Evolutionary conservation across 2,797 vertebrate genomes (phyloP), one percentile per base, ranked within the genome.

Genomic region (Artibeus lituratus): DNA sequence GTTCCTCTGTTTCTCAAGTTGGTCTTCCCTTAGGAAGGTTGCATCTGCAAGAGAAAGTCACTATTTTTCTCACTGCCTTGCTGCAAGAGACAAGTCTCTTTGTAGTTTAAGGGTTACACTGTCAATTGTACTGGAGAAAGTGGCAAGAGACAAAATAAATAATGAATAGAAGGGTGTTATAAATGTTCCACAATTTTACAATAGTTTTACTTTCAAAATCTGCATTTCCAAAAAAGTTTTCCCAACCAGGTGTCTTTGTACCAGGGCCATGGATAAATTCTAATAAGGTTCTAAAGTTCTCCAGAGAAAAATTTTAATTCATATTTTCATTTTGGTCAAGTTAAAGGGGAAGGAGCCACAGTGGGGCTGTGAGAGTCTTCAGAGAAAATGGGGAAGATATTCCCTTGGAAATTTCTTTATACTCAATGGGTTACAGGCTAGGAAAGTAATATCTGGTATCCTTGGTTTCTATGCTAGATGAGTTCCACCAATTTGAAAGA

Each of bases 141-240:
- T 74, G 49, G 18, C 83, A 83, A 82, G 32, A 76, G 51, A 82
- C 84, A 7, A 44, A 55, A 88, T 77, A 82, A 94, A 81, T 49
- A 91, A 89, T 19, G 87, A 91, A 70, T 24, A 47, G 49, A 57
- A n/a, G 9, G 67, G 42, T 65, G 3, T 65, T 76, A 42, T 19
- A 26, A 59, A 80, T 57, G 15, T 44, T 21, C 39, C 44, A 62
- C 12, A 26, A 35, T 80, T 42, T 87, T 70, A 70, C 11, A 95
- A 62, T 78, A 70, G 42, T 77, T 57, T 89, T 57, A 35, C n/a
- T 77, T 93, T 88, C 82, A 55, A 96, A 92, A 57, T 55, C 47
- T 74, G 32, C 7, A 35, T 18, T 94, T 92, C 51, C 80, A 15
- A 37, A 86, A 81, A 86, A 81, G 39, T 4, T 2, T 65, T 74